Evolutionary conservation across 2,113 vertebrate genomes (phyloP), one percentile per base, ranked within the genome.

Genomic region (Neotoma lepida): DNA sequence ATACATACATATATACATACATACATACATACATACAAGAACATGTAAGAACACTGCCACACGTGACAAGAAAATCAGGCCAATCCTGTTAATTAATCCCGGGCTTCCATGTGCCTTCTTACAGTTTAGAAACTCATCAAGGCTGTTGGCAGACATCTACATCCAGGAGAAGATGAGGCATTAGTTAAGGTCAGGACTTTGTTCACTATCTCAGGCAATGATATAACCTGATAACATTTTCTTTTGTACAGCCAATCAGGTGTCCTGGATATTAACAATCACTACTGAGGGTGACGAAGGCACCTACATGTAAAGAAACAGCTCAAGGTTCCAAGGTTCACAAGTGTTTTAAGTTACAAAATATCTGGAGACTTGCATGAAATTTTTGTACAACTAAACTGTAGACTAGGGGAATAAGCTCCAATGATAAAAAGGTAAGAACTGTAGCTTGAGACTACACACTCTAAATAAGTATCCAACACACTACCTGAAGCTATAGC

Each of bases 351-450:
- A 90, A 22, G 41, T 51, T 86, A 86, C 51, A 90, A 80, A 84
- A 61, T 80, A 70, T 54, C 8, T 41, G 4, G 13, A 88, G 44
- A 74, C 1, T 4, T 30, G 64, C 18, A 41, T 35, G 26, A 88
- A 88, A 58, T 28, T 88, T 88, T 35, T 90, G 85, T 30, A 63
- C 77, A 94, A 63, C 18, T 92, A 70, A 94, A 89, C 44, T 82
- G 6, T 14, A 77, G 35, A 93, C 63, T 2, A 92, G 7, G 14
- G 44, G 26, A 41, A 3, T n/a, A 30, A 94, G 46, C 10, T 51
- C 85, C 73, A 93, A 70, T 26, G 35, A 58, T 89, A 18, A 71
- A 22, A 6, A 46, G 17, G n/a, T 78, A 44, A 92, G 58, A 92
- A 9, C 56, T 94, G 24, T 22, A 84, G 22, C 76, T 88, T 24